A percentile compares a stretch with the other conserved stretches of the same genome.
phyloP scores from a whole-genome alignment of 1,140 invertebrate species.

The Chionoecetes opilio region DNA sequence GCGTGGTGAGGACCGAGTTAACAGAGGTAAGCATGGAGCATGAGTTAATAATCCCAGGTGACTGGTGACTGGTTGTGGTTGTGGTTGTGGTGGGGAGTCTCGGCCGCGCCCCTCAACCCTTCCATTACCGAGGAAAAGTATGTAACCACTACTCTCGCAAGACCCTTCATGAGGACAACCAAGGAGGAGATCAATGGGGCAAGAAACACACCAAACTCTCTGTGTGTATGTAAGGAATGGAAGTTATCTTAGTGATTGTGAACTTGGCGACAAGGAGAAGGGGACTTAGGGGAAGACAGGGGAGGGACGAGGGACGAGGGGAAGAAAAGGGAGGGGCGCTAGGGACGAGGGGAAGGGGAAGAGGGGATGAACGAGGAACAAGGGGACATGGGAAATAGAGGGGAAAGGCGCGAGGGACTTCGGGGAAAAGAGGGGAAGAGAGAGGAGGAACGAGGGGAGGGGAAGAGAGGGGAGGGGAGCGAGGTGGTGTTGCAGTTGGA shows the following conservation, averaged over 20 bases:
- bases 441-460: neutral
- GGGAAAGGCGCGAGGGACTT: too few species aligned
- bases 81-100: neutral
- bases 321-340: too few species aligned
- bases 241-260: conserved; percentile 30
- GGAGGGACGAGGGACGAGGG: neutral
- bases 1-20: neutral
- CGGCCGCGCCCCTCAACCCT: neutral
- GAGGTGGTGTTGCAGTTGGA: conserved; percentile 41
- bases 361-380: too few species aligned
- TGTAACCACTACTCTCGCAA: conserved; percentile 40
- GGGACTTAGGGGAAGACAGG: too few species aligned
- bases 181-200: neutral
- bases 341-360: too few species aligned
- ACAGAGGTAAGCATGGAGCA: too few species aligned
- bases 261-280: conserved; percentile 36
- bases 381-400: too few species aligned
- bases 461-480: neutral
- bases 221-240: conserved; percentile 33
- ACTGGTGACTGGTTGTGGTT: neutral
- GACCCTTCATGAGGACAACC: conserved; percentile 4
- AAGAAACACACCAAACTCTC: conserved; percentile 9
- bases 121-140: neutral
- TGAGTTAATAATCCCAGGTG: neutral
- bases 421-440: neutral